Base-by-base conservation (phyloP, 2,888 invertebrate genomes). In the Drosophila incognita region DNA sequence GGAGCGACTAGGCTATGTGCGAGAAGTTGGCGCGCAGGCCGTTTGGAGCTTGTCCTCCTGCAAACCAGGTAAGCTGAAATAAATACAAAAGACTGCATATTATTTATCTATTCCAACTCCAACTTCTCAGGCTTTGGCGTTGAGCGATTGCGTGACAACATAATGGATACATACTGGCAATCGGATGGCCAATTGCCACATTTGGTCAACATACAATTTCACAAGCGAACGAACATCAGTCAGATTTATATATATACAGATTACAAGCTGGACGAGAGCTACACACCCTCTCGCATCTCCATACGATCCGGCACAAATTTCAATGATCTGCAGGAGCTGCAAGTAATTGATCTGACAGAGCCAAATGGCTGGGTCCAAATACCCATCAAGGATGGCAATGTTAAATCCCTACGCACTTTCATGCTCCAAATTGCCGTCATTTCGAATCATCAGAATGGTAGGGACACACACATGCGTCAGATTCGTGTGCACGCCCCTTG, bases 31-130 rank as follows among this genome's bases (percentile, higher is more conserved):
- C 29, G 95, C 96, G 87, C 97, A 97, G 92, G 99, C 99, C 2
- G 98, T 99, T 85, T 99, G 99, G 99, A 98, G 98, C 89, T 94
- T 99, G 64, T 99, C 99, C 0, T 99, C 99, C 4, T 99, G 99
- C 92, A 99, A 99, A 94, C 98, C 99, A 92, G 98, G 98, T 97
- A 92, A 61, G n/a, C 13, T 31, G 0, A 1, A 15, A 0, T 24
- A 21, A 10, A 24, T n/a, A 29, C 29, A 1, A 4, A 21, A 21
- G 31, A 31, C 21, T 18, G 10, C 3, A 57, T 46, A 4, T 15
- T 42, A 42, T 15, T 8, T 40, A 18, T 7, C 15, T 7, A 46
- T 8, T 24, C 24, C 2, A 5, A 40, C 13, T n/a, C 1, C 18
- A 4, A 42, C 1, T 10, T 15, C 33, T 8, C 27, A 97, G 99